Evolutionary conservation across 2,113 vertebrate genomes (phyloP).

Genomic region (Aix galericulata): DNA sequence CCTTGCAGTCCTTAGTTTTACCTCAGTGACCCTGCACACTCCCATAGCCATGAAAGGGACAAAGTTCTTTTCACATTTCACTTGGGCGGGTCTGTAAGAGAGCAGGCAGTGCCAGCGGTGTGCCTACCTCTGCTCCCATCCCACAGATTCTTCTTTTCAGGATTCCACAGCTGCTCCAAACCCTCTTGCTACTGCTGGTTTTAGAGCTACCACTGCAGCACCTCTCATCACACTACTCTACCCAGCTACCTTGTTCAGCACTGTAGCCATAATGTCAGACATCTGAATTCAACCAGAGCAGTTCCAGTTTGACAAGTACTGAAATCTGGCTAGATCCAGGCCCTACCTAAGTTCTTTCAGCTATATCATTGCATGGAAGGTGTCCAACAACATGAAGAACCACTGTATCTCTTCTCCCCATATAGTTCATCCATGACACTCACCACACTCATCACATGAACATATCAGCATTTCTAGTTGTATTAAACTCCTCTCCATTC

Average conservation of each 20-base stretch:
- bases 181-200: not conserved
- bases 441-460: not conserved
- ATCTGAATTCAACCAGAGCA: not conserved
- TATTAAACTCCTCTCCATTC: not conserved
- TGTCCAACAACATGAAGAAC: not conserved
- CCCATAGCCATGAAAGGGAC: fast-evolving
- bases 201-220: not conserved
- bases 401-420: not conserved
- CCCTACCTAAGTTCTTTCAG: not conserved
- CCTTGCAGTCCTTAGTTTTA: not conserved
- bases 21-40: not conserved
- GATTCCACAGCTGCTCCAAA: not conserved
- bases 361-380: not conserved
- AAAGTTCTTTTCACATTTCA: not conserved
- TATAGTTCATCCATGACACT: not conserved
- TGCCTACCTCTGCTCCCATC: not conserved
- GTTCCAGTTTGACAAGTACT: not conserved
- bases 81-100: not conserved
- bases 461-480: not conserved
- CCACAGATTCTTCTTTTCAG: not conserved
- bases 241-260: fast-evolving
- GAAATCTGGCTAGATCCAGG: not conserved
- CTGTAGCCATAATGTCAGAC: not conserved
- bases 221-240: fast-evolving
- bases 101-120: not conserved